A percentile compares a stretch with the other conserved stretches of the same genome.
phyloP scores from a whole-genome alignment of 2,888 invertebrate species.

The Acleris sparsana region DNA sequence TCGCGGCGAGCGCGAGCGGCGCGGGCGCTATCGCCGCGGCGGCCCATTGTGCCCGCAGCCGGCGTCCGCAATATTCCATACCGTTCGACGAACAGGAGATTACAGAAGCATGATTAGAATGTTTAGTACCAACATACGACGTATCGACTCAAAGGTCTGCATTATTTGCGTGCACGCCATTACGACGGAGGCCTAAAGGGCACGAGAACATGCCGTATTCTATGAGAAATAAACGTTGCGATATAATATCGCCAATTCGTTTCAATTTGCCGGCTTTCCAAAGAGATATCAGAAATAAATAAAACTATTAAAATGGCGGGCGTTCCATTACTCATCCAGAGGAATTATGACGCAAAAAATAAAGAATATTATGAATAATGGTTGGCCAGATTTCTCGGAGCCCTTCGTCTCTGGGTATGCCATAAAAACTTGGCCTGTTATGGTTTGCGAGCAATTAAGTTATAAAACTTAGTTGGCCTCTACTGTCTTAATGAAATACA shows the following conservation, averaged over 20 bases:
- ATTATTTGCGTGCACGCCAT: conserved; percentile 22
- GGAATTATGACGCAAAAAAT: conserved; percentile 69
- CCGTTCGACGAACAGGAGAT: conserved; percentile 68
- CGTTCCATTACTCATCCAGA: conserved; percentile 60
- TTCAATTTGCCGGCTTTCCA: conserved; percentile 41
- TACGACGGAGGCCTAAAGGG: conserved; percentile 11
- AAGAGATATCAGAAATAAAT: conserved; percentile 47
- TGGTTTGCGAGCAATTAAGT: conserved; percentile 81
- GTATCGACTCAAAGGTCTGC: conserved; percentile 22
- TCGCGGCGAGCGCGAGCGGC: conserved; percentile 47
- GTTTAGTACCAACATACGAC: conserved; percentile 51
- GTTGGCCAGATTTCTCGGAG: conserved; percentile 57
- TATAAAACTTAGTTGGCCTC: conserved; percentile 75
- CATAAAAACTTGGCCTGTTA: conserved; percentile 77
- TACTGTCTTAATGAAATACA: conserved; percentile 73
- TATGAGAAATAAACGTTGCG: conserved; percentile 10
- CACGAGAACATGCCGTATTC: conserved; percentile 10
- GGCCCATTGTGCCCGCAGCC: conserved; percentile 59
- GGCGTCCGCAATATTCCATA: conserved; percentile 69
- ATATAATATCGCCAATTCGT: conserved; percentile 25
- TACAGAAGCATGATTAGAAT: conserved; percentile 64
- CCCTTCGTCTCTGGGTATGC: conserved; percentile 58
- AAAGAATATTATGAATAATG: conserved; percentile 52
- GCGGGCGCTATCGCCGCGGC: conserved; percentile 48
- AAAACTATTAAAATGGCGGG: conserved; percentile 53